Evolutionary conservation across 2,888 invertebrate species (phyloP).

Genomic region (Lasioglossum pauxillum): DNA sequence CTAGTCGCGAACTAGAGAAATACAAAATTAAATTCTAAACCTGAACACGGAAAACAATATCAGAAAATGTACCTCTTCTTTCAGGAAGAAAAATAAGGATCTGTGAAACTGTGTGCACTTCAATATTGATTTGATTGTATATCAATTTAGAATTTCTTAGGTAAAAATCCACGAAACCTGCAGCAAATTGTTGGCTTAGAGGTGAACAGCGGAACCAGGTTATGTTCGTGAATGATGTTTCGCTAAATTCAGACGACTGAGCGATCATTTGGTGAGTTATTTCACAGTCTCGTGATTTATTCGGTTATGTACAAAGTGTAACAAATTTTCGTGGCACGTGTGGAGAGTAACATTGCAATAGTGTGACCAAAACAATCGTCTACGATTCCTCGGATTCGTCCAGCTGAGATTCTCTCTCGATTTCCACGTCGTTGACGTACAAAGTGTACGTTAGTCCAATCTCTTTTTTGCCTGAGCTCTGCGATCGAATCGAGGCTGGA

Average conservation of each 20-base stretch:
- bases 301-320: slow-evolving; percentile 45
- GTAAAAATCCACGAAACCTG: neutral
- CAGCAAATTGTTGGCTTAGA: too few relatives aligned
- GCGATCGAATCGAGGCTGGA: slow-evolving; percentile 85
- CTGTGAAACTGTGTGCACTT: neutral
- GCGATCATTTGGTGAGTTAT: neutral
- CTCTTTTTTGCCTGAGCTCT: slow-evolving; percentile 78
- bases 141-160: neutral
- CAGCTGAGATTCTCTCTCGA: slow-evolving; percentile 68
- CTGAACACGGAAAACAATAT: neutral
- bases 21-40: neutral
- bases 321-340: slow-evolving; percentile 37
- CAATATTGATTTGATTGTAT: neutral
- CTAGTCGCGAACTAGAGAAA: neutral
- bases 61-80: neutral
- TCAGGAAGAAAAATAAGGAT: neutral
- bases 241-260: slow-evolving; percentile 24
- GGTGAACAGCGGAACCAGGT: neutral
- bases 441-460: slow-evolving; percentile 79
- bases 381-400: slow-evolving; percentile 27
- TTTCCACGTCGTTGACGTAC: slow-evolving; percentile 76
- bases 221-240: neutral
- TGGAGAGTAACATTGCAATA: neutral
- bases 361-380: neutral
- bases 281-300: slow-evolving; percentile 18